Percentiles rank a stretch among this genome's conserved stretches.
Evolutionary conservation across 1,140 invertebrate genomes (phyloP).

Genomic region (Lordiphosa mommai): DNA sequence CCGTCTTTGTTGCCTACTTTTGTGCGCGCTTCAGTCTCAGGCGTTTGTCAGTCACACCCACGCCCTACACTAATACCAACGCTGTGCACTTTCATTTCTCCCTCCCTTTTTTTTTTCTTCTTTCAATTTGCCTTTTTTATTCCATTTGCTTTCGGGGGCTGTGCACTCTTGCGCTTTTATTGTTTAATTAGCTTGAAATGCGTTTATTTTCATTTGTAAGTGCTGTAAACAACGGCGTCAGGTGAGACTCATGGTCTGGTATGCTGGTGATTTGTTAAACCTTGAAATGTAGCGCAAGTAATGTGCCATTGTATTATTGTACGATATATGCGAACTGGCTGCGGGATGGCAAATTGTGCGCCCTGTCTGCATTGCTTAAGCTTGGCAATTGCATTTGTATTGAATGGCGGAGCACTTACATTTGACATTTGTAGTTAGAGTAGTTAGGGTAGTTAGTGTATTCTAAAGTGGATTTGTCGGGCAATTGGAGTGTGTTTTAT

Average conservation of each 20-base stretch:
- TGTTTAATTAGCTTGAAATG: slow-evolving; percentile 77
- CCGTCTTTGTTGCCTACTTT: slow-evolving; percentile 66
- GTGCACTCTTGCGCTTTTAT: slow-evolving; percentile 52
- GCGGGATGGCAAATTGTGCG: too few species aligned
- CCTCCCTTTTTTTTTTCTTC: neutral
- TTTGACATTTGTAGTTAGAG: slow-evolving; percentile 7
- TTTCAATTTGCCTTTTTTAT: slow-evolving; percentile 36
- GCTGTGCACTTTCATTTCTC: slow-evolving; percentile 49
- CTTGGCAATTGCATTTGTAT: slow-evolving; percentile 19
- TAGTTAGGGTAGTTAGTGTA: too few species aligned
- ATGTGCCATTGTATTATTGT: slow-evolving; percentile 25
- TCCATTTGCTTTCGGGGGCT: slow-evolving; percentile 39
- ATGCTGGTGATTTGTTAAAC: slow-evolving; percentile 63
- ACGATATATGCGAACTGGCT: too few species aligned
- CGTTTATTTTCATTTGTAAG: slow-evolving; percentile 72
- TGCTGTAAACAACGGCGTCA: slow-evolving; percentile 61
- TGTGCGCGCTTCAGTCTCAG: slow-evolving; percentile 24
- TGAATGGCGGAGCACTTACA: slow-evolving; percentile 1
- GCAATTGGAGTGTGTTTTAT: slow-evolving; percentile 15
- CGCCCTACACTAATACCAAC: slow-evolving; percentile 38
- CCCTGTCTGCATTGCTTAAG: slow-evolving; percentile 8
- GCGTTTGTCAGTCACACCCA: slow-evolving; percentile 61
- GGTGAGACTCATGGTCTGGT: slow-evolving; percentile 21
- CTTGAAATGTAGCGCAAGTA: slow-evolving; percentile 48
- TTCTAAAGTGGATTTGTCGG: slow-evolving; percentile 19